phyloP scores from a whole-genome alignment of 1,140 invertebrate genomes.

The Psilanteris sp. region DNA sequence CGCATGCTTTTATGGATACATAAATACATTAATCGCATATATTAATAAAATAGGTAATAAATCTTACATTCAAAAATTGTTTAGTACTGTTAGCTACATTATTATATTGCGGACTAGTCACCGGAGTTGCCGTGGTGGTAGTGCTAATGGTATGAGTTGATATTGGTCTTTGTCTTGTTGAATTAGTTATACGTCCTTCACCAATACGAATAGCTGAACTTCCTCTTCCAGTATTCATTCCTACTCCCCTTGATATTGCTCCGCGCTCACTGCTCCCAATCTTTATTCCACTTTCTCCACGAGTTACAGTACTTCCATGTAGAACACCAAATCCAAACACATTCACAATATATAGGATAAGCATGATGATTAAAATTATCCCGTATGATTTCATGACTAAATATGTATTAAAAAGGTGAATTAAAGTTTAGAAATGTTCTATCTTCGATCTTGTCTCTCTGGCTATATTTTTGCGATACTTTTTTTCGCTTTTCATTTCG shows the following conservation, averaged over 20 bases:
- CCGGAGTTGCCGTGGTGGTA: constrained; percentile 40
- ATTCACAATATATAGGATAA: constrained; percentile 38
- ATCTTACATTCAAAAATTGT: constrained; percentile 57
- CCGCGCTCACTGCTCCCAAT: constrained; percentile 71
- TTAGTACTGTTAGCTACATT: constrained; percentile 49
- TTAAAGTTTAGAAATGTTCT: constrained; percentile 17
- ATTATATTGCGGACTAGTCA: constrained; percentile 32
- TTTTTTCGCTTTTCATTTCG: constrained; percentile 16
- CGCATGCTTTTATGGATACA: too few species aligned
- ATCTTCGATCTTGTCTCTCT: constrained; percentile 12
- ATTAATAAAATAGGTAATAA: too few species aligned
- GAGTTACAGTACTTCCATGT: constrained; percentile 64
- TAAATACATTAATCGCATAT: too few species aligned
- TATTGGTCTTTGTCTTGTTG: constrained; percentile 69
- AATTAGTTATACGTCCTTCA: constrained; percentile 70
- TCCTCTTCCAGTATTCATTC: constrained; percentile 61
- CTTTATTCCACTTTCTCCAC: constrained; percentile 73
- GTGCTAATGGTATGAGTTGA: constrained; percentile 69
- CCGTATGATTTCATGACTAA: constrained; percentile 36
- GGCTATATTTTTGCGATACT: constrained; percentile 8
- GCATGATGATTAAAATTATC: constrained; percentile 23
- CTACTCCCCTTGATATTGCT: constrained; percentile 44
- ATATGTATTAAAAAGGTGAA: neutral
- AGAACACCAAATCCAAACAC: constrained; percentile 49
- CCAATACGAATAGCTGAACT: constrained; percentile 72